Percentiles rank a stretch among this genome's conserved stretches.
phyloP scores from a whole-genome alignment of 2,113 vertebrate genomes.

The Columbina picui region DNA sequence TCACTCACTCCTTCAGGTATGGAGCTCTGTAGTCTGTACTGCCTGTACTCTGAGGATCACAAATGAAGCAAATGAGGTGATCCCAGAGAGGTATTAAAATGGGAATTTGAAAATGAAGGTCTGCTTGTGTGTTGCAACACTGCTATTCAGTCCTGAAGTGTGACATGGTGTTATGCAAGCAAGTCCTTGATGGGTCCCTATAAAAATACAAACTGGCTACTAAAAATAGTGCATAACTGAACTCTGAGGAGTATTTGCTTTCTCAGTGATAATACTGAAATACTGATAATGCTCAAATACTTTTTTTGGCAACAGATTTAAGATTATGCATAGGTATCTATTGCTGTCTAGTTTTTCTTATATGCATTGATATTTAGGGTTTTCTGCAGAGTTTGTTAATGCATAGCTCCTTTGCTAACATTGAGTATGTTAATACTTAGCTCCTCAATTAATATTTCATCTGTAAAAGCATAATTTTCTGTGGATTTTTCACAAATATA shows the following conservation, averaged over 20 bases:
- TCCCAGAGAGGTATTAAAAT: background rate
- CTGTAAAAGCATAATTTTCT: background rate
- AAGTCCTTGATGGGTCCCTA: background rate
- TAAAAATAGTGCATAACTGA: slow-evolving; percentile 1
- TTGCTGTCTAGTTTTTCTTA: background rate
- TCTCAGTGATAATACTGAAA: background rate
- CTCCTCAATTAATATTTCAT: background rate
- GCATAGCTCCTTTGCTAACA: background rate
- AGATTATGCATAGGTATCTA: background rate
- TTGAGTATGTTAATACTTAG: background rate
- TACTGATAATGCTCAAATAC: background rate
- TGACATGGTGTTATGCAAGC: background rate
- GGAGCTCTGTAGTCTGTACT: background rate
- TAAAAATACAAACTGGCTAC: background rate
- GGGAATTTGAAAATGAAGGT: background rate
- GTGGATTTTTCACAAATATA: background rate
- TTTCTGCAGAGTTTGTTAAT: background rate
- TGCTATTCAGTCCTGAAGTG: background rate
- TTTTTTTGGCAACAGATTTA: background rate
- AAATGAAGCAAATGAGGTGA: background rate
- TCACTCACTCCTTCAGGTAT: background rate
- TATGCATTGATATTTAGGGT: background rate
- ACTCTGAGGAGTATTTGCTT: background rate
- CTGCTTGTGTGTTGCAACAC: background rate
- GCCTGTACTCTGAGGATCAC: background rate